Evolutionary conservation across 2,797 vertebrate genomes (phyloP), one percentile per base, ranked within the genome.

Genomic region (Buphagus erythrorhynchus): DNA sequence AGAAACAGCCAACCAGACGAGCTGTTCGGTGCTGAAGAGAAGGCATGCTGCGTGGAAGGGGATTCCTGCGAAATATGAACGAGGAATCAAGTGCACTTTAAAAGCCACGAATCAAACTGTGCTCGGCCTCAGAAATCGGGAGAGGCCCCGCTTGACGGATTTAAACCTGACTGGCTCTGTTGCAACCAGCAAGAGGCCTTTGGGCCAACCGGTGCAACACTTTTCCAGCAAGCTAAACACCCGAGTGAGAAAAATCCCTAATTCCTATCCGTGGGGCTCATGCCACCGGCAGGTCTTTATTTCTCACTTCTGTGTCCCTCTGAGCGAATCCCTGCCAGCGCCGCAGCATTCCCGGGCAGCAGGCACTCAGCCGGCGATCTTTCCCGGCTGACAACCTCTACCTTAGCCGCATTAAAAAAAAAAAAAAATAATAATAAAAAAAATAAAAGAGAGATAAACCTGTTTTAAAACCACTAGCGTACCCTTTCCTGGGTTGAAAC

Each of bases 251-350:
- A 85, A 71, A 63, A 11, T 28, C 4, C 25, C 19, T 15, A 26
- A 0, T 54, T 77, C 20, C 25, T 45, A 5, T n/a, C 17, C 7
- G 1, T 14, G 51, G 48, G 40, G 33, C 5, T 63, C 45, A 29
- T 16, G 26, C 6, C 42, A 66, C 33, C 0, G 19, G 9, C 31
- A 61, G 25, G 11, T 75, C 43, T 36, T 28, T 4, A 5, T 2
- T 2, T 25, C 16, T 54, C 33, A 11, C 17, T 62, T 17, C 15
- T 52, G 20, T 9, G 22, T 45, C 49, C 19, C 51, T 86, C 20
- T 21, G 36, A 42, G 4, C 7, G 11, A n/a, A 14, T 43, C 19
- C 7, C 33, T n/a, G 65, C 5, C 1, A 35, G 5, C 0, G 3
- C 26, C 1, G 21, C 29, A 78, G 28, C 22, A 16, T 42, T 46